Evolutionary conservation across 2,888 invertebrate genomes (phyloP).

Genomic region (Oithona nana): DNA sequence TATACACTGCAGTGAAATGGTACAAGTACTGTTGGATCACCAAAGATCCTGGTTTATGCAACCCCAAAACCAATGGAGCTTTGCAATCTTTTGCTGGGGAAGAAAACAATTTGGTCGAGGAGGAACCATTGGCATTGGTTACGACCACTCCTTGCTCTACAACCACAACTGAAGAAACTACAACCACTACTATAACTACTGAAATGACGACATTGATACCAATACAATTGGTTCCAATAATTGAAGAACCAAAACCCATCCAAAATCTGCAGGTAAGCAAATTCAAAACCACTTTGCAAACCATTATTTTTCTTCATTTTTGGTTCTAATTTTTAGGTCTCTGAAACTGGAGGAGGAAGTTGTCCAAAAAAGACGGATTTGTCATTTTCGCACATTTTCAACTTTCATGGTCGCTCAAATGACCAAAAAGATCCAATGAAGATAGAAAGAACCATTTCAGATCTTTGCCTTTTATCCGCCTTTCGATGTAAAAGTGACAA

Average conservation of each 20-base stretch:
- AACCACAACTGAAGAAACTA: neutral
- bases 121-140: no score
- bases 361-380: neutral
- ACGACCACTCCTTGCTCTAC: neutral
- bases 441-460: neutral
- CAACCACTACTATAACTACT: neutral
- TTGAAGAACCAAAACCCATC: no score
- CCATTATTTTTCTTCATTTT: neutral
- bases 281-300: neutral
- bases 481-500: neutral
- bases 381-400: neutral
- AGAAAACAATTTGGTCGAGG: no score
- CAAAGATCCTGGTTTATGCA: neutral
- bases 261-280: no score
- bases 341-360: neutral
- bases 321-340: neutral
- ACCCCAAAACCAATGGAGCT: neutral
- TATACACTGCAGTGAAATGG: neutral
- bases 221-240: no score
- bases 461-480: neutral
- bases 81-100: no score
- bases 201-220: neutral
- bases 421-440: neutral
- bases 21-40: neutral
- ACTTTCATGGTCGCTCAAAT: neutral